phyloP scores from a whole-genome alignment of 2,888 invertebrate species.

The Acleris laterana region DNA sequence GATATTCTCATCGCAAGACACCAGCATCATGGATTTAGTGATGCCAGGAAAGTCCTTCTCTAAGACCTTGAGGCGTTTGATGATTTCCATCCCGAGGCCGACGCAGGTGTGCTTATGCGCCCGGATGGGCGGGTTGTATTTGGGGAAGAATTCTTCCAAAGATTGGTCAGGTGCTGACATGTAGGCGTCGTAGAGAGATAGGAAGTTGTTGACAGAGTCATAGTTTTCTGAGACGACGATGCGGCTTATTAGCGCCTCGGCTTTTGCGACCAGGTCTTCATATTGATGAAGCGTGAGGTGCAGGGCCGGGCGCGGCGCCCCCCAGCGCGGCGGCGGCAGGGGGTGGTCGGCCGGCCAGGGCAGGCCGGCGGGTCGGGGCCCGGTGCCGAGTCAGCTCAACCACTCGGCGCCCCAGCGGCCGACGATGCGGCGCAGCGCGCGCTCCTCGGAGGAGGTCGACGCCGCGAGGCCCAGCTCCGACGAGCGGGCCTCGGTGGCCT shows the following conservation, averaged over 20 bases:
- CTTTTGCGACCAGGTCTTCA: conserved; percentile 91
- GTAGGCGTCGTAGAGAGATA: conserved; percentile 87
- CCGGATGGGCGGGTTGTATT: conserved; percentile 93
- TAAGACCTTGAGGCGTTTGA: conserved; percentile 86
- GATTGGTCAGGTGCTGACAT: conserved; percentile 87
- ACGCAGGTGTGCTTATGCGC: conserved; percentile 95
- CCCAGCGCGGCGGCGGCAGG: conserved; percentile 78
- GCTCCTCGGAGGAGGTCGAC: conserved; percentile 76
- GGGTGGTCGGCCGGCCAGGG: conserved; percentile 79
- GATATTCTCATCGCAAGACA: conserved; percentile 95
- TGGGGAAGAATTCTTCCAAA: conserved; percentile 90
- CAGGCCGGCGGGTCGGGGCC: conserved; percentile 57
- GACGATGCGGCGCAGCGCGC: conserved; percentile 84
- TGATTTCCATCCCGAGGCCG: conserved; percentile 93
- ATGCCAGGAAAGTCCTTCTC: conserved; percentile 87
- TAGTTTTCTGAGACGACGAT: conserved; percentile 94
- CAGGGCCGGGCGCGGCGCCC: conserved; percentile 83
- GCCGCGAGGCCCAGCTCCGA: conserved; percentile 60
- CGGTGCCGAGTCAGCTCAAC: conserved; percentile 97
- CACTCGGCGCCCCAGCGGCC: conserved; percentile 97
- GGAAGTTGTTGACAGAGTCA: conserved; percentile 94
- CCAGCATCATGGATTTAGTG: conserved; percentile 88
- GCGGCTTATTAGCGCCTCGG: conserved; percentile 93
- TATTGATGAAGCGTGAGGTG: conserved; percentile 91
- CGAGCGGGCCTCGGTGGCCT: conserved; percentile 69